Conservation (phyloP, 2,888 invertebrate species). For the Limenitis camilla region DNA sequence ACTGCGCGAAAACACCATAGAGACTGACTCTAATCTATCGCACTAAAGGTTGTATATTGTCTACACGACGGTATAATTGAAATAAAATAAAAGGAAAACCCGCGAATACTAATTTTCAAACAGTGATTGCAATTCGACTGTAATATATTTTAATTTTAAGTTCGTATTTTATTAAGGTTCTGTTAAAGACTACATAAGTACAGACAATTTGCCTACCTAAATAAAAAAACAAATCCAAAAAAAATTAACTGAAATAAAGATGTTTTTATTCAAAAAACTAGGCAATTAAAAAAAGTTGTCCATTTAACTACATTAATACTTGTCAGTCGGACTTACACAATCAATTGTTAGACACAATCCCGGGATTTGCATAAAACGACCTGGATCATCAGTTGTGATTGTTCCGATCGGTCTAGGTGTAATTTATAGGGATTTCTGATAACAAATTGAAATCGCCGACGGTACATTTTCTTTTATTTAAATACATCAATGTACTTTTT, state of each 20-base stretch:
- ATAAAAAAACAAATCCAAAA: no score
- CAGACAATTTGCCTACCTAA: no score
- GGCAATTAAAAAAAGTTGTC: neutral
- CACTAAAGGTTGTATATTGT: no score
- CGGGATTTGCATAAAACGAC: conserved; percentile 66
- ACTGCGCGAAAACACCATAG: no score
- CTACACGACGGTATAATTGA: no score
- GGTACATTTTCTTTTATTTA: neutral
- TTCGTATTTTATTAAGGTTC: no score
- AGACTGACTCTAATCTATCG: no score
- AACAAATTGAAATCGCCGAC: conserved; percentile 36
- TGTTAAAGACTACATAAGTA: no score
- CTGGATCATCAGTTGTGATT: conserved; percentile 65
- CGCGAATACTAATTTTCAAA: no score
- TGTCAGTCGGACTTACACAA: conserved; percentile 25
- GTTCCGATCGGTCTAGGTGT: conserved; percentile 63
- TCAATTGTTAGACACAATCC: conserved; percentile 60
- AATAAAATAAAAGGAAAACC: no score
- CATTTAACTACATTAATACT: neutral
- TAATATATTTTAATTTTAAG: no score
- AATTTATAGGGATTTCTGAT: conserved; percentile 63
- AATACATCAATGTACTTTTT: neutral
- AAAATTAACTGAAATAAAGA: neutral
- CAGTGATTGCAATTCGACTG: no score
- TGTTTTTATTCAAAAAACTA: neutral